Evolutionary conservation across 2,113 vertebrate species (phyloP).

Genomic region (Serinus canaria): DNA sequence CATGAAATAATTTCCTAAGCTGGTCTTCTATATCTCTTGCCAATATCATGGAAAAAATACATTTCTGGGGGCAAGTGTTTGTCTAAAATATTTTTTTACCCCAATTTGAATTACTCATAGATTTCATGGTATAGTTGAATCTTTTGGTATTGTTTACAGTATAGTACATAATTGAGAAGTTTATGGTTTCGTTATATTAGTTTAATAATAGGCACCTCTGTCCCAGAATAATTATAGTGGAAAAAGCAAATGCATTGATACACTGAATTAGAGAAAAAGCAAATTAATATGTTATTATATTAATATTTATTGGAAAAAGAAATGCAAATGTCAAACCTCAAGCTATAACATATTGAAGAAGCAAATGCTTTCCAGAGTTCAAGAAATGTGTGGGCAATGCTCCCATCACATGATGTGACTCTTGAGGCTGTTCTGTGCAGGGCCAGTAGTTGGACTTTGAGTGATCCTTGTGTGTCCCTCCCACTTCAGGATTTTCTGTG

Average conservation of each 20-base stretch:
- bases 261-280: neutral
- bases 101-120: neutral
- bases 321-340: neutral
- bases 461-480: neutral
- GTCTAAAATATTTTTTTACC: neutral
- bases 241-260: neutral
- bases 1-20: neutral
- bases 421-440: neutral
- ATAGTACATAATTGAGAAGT: neutral
- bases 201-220: neutral
- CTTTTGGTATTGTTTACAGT: neutral
- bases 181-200: neutral
- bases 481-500: neutral
- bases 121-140: neutral
- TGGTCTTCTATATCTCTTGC: neutral
- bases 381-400: fast-evolving
- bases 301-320: neutral
- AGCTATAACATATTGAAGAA: neutral
- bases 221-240: neutral
- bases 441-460: fast-evolving
- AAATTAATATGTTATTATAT: neutral
- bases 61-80: neutral
- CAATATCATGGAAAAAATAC: neutral
- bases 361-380: neutral
- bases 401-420: neutral